Percentiles rank a stretch among this genome's conserved stretches.
Evolutionary conservation across 2,888 invertebrate species (phyloP).

Genomic region (Agrilus biguttatus): DNA sequence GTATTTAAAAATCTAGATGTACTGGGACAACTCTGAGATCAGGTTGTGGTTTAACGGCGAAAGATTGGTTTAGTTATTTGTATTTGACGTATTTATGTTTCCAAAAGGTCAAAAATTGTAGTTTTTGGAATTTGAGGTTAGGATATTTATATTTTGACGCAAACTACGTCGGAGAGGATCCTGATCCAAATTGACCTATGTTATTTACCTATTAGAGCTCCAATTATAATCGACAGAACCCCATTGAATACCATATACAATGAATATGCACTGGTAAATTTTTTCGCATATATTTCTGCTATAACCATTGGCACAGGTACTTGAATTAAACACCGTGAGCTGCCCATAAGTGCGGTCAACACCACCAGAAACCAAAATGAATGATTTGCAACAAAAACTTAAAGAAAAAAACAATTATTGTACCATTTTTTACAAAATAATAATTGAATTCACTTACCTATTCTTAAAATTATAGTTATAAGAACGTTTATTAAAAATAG

Average conservation of each 20-base stretch:
- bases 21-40: too few relatives aligned
- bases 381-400: conserved; percentile 44
- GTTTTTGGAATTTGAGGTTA: too few relatives aligned
- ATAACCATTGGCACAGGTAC: conserved; percentile 58
- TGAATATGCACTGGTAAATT: conserved; percentile 59
- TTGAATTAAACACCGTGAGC: conserved; percentile 54
- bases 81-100: too few relatives aligned
- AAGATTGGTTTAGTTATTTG: too few relatives aligned
- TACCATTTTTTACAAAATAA: too few relatives aligned
- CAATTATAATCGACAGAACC: conserved; percentile 48
- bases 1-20: too few relatives aligned
- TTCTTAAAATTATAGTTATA: conserved; percentile 47
- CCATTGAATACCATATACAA: conserved; percentile 60
- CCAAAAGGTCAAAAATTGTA: too few relatives aligned
- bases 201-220: conserved; percentile 54
- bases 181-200: too few relatives aligned
- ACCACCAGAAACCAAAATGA: conserved; percentile 42
- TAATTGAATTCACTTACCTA: conserved; percentile 36
- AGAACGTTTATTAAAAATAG: conserved; percentile 51
- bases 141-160: too few relatives aligned
- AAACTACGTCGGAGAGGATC: too few relatives aligned
- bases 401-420: conserved; percentile 9
- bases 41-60: too few relatives aligned
- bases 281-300: conserved; percentile 50
- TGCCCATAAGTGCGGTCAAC: conserved; percentile 47